A percentile compares a stretch with the other conserved stretches of the same genome.
These are phyloP conservation scores for Theodoxus fluviatilis DNA, from an alignment of 2,888 invertebrate species.

Conservation along the genomic window DNA sequence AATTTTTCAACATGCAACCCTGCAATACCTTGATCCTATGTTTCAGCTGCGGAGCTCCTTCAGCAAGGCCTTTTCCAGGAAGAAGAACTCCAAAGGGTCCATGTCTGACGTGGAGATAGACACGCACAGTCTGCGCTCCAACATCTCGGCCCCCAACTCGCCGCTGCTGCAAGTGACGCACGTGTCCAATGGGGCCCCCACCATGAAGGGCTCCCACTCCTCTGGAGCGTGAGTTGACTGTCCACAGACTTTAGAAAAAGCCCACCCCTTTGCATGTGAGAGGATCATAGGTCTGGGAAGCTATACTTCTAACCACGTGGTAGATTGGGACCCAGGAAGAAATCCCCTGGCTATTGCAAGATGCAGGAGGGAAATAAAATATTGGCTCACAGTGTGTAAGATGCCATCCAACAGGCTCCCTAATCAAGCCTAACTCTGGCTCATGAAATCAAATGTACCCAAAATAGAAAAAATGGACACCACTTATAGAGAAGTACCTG, in stretches of 20 bases:
- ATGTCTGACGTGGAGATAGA: constrained; percentile 69
- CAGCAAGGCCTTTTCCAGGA: constrained; percentile 89
- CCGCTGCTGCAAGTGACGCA: constrained; percentile 66
- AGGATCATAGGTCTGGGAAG: neutral
- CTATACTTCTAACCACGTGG: neutral
- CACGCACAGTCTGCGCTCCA: constrained; percentile 62
- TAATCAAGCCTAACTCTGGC: too few relatives aligned
- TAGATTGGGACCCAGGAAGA: too few relatives aligned
- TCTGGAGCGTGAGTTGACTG: constrained; percentile 68
- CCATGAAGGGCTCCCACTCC: constrained; percentile 66
- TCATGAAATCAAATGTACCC: too few relatives aligned
- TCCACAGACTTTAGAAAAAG: too few relatives aligned
- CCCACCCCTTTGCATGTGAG: neutral
- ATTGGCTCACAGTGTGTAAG: too few relatives aligned
- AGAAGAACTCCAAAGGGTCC: constrained; percentile 62
- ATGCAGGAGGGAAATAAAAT: too few relatives aligned
- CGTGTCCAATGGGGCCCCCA: constrained; percentile 42
- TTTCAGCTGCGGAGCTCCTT: constrained; percentile 89
- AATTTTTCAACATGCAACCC: too few relatives aligned
- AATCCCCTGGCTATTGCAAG: too few relatives aligned
- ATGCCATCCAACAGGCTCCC: too few relatives aligned
- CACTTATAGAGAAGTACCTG: too few relatives aligned
- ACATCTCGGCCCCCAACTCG: constrained; percentile 69
- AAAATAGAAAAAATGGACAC: too few relatives aligned
- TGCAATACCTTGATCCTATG: too few relatives aligned